Evolutionary conservation across 2,113 vertebrate genomes (phyloP).

Genomic region (Dascyllus trimaculatus): DNA sequence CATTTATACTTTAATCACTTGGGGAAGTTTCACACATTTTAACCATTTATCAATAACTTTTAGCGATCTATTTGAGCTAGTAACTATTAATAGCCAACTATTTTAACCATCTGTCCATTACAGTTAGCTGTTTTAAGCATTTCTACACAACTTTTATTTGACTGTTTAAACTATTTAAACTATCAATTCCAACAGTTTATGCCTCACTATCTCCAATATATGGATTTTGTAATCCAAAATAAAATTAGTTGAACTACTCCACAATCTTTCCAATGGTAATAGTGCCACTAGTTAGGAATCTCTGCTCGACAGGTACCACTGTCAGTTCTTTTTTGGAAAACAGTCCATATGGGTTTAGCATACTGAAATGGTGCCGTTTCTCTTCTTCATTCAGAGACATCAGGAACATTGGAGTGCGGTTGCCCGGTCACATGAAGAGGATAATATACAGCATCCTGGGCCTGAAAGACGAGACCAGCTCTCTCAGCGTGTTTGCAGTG

Average conservation of each 20-base stretch:
- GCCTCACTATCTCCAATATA: no score
- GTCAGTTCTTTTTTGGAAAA: no score
- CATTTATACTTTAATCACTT: no score
- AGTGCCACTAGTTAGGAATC: no score
- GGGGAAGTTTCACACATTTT: background rate
- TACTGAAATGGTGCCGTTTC: background rate
- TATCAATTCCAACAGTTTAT: no score
- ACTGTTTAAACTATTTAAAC: no score
- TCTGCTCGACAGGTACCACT: no score
- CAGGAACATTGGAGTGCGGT: conserved; percentile 91
- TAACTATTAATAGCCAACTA: background rate
- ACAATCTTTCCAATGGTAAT: no score
- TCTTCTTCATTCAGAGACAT: conserved; percentile 86
- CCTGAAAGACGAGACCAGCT: conserved; percentile 90
- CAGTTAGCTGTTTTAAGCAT: no score
- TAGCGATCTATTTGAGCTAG: background rate
- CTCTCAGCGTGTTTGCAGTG: conserved; percentile 87
- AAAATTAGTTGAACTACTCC: no score
- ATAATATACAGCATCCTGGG: conserved; percentile 95
- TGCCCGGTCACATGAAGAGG: conserved; percentile 96
- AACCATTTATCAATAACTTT: background rate
- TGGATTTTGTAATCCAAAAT: no score
- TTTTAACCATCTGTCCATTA: background rate
- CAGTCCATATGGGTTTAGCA: conserved; percentile 23
- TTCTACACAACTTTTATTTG: no score